Conservation (phyloP, 2,888 invertebrate genomes). For the Cotesia congregata region DNA sequence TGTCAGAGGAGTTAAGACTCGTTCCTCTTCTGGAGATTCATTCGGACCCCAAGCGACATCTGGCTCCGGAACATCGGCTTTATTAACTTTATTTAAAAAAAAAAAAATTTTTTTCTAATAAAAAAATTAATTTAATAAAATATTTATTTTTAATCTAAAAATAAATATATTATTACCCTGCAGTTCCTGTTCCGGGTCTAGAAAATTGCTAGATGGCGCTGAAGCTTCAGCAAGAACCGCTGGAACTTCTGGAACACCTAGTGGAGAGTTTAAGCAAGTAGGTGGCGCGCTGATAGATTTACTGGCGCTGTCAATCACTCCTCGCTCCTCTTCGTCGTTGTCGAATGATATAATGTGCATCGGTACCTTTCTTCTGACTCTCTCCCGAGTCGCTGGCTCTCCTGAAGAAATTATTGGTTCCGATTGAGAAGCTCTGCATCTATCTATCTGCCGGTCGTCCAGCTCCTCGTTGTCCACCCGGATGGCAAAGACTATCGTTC, state of each 20-base stretch:
- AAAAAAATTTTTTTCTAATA: too few species aligned
- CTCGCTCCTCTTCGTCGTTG: conserved; percentile 71
- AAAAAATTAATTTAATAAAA: too few species aligned
- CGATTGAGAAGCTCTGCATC: conserved; percentile 68
- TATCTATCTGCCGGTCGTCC: conserved; percentile 74
- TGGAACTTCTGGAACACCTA: conserved; percentile 51
- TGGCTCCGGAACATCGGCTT: too few species aligned
- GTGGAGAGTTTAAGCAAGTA: conserved; percentile 76
- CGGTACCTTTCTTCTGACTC: conserved; percentile 74
- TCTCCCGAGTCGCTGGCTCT: conserved; percentile 60
- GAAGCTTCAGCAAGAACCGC: conserved; percentile 56
- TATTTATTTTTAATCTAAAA: too few species aligned
- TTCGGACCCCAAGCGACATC: too few species aligned
- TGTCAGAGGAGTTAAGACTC: conserved; percentile 64
- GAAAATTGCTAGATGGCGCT: conserved; percentile 13
- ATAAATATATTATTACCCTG: too few species aligned
- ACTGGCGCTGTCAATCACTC: conserved; percentile 43
- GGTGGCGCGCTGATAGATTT: conserved; percentile 75
- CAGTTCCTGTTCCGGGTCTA: too few species aligned
- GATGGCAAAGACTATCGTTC: conserved; percentile 92
- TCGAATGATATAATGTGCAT: conserved; percentile 81
- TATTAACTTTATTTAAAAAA: too few species aligned
- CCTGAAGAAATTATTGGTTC: conserved; percentile 82
- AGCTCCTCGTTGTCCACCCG: conserved; percentile 89
- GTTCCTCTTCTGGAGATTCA: conserved; percentile 59